Base-by-base conservation (phyloP, 2,888 invertebrate species). In the Coelogynopora nodosa region DNA sequence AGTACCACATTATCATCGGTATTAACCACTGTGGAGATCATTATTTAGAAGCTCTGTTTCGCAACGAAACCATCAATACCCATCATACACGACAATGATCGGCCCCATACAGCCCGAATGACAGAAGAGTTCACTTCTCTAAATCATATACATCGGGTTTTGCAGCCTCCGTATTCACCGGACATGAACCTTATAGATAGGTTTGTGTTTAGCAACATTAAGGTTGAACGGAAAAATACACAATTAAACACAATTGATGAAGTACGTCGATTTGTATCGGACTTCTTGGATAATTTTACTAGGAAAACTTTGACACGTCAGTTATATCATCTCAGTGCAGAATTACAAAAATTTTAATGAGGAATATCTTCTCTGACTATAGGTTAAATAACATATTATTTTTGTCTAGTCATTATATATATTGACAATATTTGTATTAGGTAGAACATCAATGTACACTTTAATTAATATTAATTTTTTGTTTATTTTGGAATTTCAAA, bases 401-500 rank as follows among this genome's bases (percentile, higher is more conserved):
- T 23, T 74, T 74, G 74, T 74, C 74, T n/a, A 23, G 18, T 26
- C 2, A n/a, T 26, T 10, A n/a, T 74, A 74, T 74, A 74, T 74
- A 74, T 74, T 74, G 74, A 74, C 74, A 74, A 74, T 74, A 74
- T 74, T 74, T 74, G 74, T 74, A 74, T 13, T 74, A 74, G 74
- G 27, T 74, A 74, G 23, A 74, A 74, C 74, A 74, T 74, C 18
- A n/a, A 74, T 74, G 74, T 74, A 23, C 18, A 74, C 74, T 74
- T 74, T 74, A 23, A n/a, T n/a, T 74, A 74, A 23, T 74, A 74
- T 2, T 74, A 74, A 74, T n/a, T 74, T 26, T 74, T 74, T 74
- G 74, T 74, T n/a, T n/a, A n/a, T n/a, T n/a, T n/a, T n/a, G n/a
- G n/a, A n/a, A n/a, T n/a, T n/a, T n/a, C n/a, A n/a, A n/a, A n/a